Evolutionary conservation across 2,113 vertebrate species (phyloP).

Genomic region (Paedocypris sp.): DNA sequence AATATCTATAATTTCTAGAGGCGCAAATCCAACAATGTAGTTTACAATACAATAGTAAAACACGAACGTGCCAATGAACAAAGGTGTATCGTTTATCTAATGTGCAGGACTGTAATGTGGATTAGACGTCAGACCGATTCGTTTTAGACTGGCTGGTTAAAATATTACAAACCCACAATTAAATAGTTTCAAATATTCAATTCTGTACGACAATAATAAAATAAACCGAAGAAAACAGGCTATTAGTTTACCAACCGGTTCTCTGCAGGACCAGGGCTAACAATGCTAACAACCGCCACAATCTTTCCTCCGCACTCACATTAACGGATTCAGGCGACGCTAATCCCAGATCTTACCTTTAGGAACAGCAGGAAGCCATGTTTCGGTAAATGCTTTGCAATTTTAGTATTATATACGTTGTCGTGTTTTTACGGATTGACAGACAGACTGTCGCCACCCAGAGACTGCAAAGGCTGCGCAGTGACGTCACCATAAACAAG

Average conservation of each 20-base stretch:
- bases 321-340: background rate
- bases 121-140: too few relatives aligned
- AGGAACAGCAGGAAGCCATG: background rate
- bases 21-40: too few relatives aligned
- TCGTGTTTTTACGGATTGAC: background rate
- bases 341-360: background rate
- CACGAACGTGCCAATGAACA: too few relatives aligned
- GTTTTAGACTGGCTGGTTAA: too few relatives aligned
- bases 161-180: too few relatives aligned
- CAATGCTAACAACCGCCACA: background rate
- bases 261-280: background rate
- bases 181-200: too few relatives aligned
- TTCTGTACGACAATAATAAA: too few relatives aligned
- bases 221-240: too few relatives aligned
- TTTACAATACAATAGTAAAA: too few relatives aligned
- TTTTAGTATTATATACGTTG: background rate
- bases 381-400: background rate
- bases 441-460: slow-evolving; percentile 40
- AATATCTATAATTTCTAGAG: too few relatives aligned
- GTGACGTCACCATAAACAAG: slow-evolving; percentile 53
- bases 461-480: slow-evolving; percentile 27
- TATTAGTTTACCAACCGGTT: background rate
- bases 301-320: background rate
- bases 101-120: too few relatives aligned
- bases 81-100: too few relatives aligned